These are phyloP conservation scores for Proteles cristata DNA, from an alignment of 2,113 vertebrate species.

Conservation along the genomic window DNA sequence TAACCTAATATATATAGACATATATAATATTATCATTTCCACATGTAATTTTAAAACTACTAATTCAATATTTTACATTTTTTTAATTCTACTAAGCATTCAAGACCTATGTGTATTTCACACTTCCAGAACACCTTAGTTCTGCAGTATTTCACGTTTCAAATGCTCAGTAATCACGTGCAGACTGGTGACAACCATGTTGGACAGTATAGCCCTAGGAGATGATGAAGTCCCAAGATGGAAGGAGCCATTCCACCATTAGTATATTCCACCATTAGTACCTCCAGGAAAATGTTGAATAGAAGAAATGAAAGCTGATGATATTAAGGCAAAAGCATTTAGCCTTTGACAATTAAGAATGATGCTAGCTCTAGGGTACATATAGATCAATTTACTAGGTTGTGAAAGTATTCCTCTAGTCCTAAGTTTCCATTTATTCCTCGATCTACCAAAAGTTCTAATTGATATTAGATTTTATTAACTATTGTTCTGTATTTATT, in stretches of 20 bases:
- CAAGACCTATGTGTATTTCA: neutral
- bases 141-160: neutral
- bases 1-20: neutral
- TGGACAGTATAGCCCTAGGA: neutral
- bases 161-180: neutral
- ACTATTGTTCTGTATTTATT: neutral
- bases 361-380: neutral
- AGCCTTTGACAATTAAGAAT: neutral
- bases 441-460: neutral
- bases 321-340: neutral
- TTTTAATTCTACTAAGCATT: neutral
- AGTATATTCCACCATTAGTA: neutral
- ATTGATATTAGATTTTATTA: neutral
- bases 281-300: neutral
- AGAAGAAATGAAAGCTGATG: neutral
- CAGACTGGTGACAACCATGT: neutral
- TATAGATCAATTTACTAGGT: neutral
- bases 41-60: neutral
- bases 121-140: neutral
- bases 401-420: neutral
- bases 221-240: neutral
- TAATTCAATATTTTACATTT: neutral
- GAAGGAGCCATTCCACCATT: neutral
- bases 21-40: neutral
- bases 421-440: neutral